A percentile compares a stretch with the other conserved stretches of the same genome.
Conservation (phyloP, 2,888 invertebrate genomes). For the Erebia aethiops region DNA sequence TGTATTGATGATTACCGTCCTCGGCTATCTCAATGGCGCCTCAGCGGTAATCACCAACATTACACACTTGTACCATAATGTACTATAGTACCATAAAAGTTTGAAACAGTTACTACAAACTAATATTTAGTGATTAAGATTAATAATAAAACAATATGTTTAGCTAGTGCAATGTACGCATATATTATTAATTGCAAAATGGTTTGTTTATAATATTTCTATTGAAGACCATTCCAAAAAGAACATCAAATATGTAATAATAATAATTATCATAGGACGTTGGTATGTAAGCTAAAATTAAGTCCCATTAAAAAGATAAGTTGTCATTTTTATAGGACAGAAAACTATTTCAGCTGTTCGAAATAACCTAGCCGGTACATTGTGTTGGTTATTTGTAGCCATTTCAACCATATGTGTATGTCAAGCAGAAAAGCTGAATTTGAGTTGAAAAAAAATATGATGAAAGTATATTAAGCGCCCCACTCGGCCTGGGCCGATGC, state of each 20-base stretch:
- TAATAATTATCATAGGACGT: background rate
- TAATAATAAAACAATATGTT: slow-evolving; percentile 39
- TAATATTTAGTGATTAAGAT: slow-evolving; percentile 9
- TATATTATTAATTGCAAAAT: slow-evolving; percentile 59
- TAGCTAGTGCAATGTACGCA: slow-evolving; percentile 73
- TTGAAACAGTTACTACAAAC: background rate
- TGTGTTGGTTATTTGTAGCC: too few species aligned
- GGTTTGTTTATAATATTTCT: slow-evolving; percentile 58
- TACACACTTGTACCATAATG: too few species aligned
- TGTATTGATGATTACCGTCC: too few species aligned
- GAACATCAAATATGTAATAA: slow-evolving; percentile 40
- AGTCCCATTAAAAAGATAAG: background rate
- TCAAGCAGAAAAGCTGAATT: too few species aligned
- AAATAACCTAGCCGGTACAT: too few species aligned
- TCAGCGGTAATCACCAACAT: too few species aligned
- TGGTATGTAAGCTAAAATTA: background rate
- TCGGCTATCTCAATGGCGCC: too few species aligned
- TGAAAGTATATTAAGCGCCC: too few species aligned
- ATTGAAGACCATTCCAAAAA: slow-evolving; percentile 64
- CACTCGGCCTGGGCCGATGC: too few species aligned
- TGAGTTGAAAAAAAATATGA: too few species aligned
- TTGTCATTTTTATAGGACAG: background rate
- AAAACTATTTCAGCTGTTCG: background rate
- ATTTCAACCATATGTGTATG: too few species aligned
- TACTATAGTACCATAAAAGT: background rate